Evolutionary conservation across 2,888 invertebrate genomes (phyloP), one percentile per base, ranked within the genome.

Genomic region (Cantharis lateralis): DNA sequence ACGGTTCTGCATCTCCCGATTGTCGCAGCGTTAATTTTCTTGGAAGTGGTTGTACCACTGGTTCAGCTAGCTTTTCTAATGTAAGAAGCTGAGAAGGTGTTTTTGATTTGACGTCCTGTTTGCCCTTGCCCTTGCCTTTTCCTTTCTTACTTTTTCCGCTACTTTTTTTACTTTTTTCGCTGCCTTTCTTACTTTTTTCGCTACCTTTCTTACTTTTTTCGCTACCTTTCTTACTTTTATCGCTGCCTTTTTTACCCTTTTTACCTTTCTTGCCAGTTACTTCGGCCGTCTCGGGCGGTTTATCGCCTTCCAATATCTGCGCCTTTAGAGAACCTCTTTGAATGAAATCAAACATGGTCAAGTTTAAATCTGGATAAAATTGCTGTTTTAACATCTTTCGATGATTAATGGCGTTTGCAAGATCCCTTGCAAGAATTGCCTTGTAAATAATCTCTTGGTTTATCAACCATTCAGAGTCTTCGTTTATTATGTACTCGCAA

Each of bases 261-360:
- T 32, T 61, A 18, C 18, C 24, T 9, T 61, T 15, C 10, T 32
- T 32, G 5, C 32, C 32, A 13, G 1, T n/a, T 13, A 13, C 32
- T 69, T 16, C 24, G 4, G n/a, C 3, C 5, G 15, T 3, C 18
- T 32, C 13, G 4, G 20, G 2, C 11, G n/a, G 7, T 66, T 66
- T 48, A 11, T 64, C 26, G 10, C 66, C 71, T 15, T 18, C 10
- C 5, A 72, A n/a, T 18, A 15, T n/a, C 5, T 64, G 75, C 5
- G 64, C 73, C 68, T 79, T 79, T 10, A 79, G 32, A n/a, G 79
- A 79, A 26, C 71, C 70, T 9, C 62, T 71, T 71, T 77, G 77
- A 64, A 77, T 32, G 68, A 76, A 78, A 63, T 78, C 74, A 0
- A 11, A 3, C 20, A 74, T 72, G 9, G 64, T 32, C 32, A 78